Evolutionary conservation across 2,113 vertebrate genomes (phyloP), one percentile per base, ranked within the genome.

Genomic region (Quiscalus mexicanus): DNA sequence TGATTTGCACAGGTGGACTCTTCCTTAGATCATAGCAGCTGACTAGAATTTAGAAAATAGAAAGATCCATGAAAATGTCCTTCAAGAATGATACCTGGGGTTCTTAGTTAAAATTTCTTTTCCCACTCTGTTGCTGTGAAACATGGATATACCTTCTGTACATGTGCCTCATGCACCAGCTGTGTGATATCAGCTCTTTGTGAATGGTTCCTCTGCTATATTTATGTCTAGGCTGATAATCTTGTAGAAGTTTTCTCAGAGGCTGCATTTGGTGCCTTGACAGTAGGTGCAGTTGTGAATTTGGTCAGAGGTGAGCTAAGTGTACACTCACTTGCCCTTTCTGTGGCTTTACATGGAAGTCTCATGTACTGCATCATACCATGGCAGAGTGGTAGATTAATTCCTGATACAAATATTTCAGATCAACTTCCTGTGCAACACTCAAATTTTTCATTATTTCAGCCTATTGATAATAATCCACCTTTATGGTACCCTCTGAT

Each of bases 61-160:
- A 76, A 80, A 33, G 42, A 30, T 59, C 11, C 6, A 3, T 52
- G 49, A 65, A 56, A 65, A 41, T 47, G 7, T 31, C 50, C 53
- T 74, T 77, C 41, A 52, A 19, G 27, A 78, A 35, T 20, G 23
- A 8, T 47, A 44, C 8, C 13, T 60, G 9, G 21, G 11, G 6
- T 11, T 49, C 19, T 33, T 14, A 56, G 30, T 28, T 60, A 52
- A 59, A 35, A 65, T 69, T 52, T 50, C 4, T 69, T 84, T 69
- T 60, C 21, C 18, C 33, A 3, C 23, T 76, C 39, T 55, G 15
- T 47, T 0, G 0, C 62, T 2, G 3, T 76, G 39, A 55, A 68
- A 45, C 6, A 3, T 15, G 11, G 6, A 9, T 47, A 6, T 59
- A 10, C 10, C 7, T 80, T 9, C 19, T 44, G 11, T 4, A 2